Conservation (phyloP, 2,113 vertebrate species). For the Oenanthe melanoleuca region DNA sequence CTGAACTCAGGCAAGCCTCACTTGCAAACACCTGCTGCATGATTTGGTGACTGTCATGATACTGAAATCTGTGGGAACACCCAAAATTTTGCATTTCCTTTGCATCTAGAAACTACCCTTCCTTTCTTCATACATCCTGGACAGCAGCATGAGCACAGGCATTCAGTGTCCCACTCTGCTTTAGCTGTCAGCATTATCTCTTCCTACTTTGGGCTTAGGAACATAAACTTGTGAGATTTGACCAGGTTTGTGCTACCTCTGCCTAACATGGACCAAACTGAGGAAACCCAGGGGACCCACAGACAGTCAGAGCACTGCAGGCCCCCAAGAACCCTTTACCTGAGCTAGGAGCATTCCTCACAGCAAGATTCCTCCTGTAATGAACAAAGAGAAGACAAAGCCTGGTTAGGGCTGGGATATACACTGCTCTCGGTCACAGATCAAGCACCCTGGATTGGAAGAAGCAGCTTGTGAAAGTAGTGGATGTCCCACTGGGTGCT, state of each 20-base stretch:
- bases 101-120: neutral
- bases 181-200: neutral
- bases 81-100: neutral
- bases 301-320: neutral
- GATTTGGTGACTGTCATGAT: neutral
- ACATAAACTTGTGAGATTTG: rapidly evolving
- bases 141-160: neutral
- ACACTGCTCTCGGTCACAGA: rapidly evolving
- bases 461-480: neutral
- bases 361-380: slow-evolving; percentile 27
- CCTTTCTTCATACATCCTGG: neutral
- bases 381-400: neutral
- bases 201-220: neutral
- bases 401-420: neutral
- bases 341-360: neutral
- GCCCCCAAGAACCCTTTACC: neutral
- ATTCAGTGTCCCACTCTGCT: neutral
- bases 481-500: neutral
- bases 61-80: neutral
- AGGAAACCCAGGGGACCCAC: neutral
- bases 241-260: neutral
- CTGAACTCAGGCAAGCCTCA: neutral
- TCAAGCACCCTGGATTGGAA: neutral
- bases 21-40: neutral
- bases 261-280: neutral